Evolutionary conservation across 2,888 invertebrate genomes (phyloP).

Genomic region (Syrphus vitripennis): DNA sequence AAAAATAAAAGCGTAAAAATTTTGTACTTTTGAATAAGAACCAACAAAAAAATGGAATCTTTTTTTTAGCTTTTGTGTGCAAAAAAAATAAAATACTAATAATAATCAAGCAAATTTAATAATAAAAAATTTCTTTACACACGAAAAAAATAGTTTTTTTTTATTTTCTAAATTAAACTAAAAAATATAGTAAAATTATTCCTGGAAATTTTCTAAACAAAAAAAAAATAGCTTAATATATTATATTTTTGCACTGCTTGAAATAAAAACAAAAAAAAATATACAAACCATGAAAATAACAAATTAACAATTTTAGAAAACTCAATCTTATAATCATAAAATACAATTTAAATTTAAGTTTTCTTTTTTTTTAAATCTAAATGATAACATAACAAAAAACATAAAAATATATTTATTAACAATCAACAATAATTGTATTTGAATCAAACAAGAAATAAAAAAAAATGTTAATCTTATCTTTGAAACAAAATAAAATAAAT

Average conservation of each 20-base stretch:
- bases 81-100: slow-evolving; percentile 11
- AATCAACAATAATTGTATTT: slow-evolving; percentile 65
- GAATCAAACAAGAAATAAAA: slow-evolving; percentile 37
- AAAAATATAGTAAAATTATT: slow-evolving; percentile 1
- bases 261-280: slow-evolving; percentile 18
- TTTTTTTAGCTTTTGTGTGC: slow-evolving; percentile 53
- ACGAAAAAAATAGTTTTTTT: slow-evolving; percentile 18
- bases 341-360: slow-evolving; percentile 48
- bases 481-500: slow-evolving; percentile 33
- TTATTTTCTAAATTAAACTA: slow-evolving; percentile 20
- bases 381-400: not conserved
- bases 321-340: slow-evolving; percentile 38
- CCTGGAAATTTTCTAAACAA: slow-evolving; percentile 25
- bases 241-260: slow-evolving; percentile 68
- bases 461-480: slow-evolving; percentile 57
- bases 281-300: not conserved
- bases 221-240: slow-evolving; percentile 48
- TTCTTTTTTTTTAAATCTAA: slow-evolving; percentile 35
- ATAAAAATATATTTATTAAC: slow-evolving; percentile 48
- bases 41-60: slow-evolving; percentile 23
- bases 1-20: slow-evolving; percentile 29
- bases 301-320: slow-evolving; percentile 31
- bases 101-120: slow-evolving; percentile 7
- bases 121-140: slow-evolving; percentile 13
- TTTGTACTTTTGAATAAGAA: slow-evolving; percentile 56